phyloP scores from a whole-genome alignment of 2,797 vertebrate genomes.

The Sternarchorhynchus goeldii region DNA sequence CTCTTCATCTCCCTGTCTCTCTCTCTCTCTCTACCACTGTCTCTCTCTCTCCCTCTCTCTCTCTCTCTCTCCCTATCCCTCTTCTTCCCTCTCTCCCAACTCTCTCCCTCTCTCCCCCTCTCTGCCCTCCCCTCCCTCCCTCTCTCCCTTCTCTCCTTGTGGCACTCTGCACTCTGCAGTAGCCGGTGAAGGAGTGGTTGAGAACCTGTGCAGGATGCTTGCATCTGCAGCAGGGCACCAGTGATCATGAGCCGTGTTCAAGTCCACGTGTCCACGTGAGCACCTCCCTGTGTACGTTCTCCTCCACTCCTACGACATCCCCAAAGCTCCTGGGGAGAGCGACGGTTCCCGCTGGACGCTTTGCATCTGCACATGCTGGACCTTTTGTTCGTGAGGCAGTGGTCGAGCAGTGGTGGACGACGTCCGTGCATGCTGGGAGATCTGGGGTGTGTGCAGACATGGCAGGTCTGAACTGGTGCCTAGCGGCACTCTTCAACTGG shows the following conservation, averaged over 20 bases:
- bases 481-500: constrained; percentile 83
- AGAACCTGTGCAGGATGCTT: constrained; percentile 30
- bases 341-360: constrained; percentile 18
- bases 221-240: constrained; percentile 40
- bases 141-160: constrained; percentile 38
- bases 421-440: constrained; percentile 32
- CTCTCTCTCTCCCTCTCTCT: constrained; percentile 21
- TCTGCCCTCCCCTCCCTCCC: constrained; percentile 14
- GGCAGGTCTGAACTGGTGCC: constrained; percentile 86
- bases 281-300: neutral
- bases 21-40: neutral
- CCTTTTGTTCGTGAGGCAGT: constrained; percentile 7
- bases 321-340: constrained; percentile 17
- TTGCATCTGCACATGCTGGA: constrained; percentile 41
- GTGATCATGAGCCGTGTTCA: constrained; percentile 34
- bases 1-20: no score
- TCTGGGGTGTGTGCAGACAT: constrained; percentile 65
- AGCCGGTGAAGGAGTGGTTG: constrained; percentile 57
- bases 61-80: constrained; percentile 10
- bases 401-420: constrained; percentile 33
- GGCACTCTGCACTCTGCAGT: constrained; percentile 62
- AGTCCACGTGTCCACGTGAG: constrained; percentile 25
- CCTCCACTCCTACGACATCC: neutral
- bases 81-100: constrained; percentile 8
- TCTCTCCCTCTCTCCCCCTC: constrained; percentile 28